Percentiles rank a stretch among this genome's conserved stretches.
phyloP scores from a whole-genome alignment of 92 coral and sea anemone genomes.

The Montipora capitata region DNA sequence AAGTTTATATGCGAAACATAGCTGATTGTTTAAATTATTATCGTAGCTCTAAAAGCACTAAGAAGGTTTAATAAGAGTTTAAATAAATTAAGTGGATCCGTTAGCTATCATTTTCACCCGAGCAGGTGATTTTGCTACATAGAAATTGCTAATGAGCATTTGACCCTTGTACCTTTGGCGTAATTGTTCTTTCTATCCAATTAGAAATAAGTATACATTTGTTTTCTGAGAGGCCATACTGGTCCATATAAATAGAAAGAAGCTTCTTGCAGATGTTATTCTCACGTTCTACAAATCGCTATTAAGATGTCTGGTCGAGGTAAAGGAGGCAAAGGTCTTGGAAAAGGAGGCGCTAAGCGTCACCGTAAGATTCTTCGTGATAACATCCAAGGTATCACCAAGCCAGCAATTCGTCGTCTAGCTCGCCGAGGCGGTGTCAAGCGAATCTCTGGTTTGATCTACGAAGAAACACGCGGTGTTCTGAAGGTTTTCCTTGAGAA shows the following conservation, averaged over 20 bases:
- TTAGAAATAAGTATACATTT: neutral
- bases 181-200: too few relatives aligned
- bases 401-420: slow-evolving; percentile 92
- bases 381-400: slow-evolving; percentile 93
- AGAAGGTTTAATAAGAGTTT: too few relatives aligned
- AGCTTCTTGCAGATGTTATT: too few relatives aligned
- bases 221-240: slow-evolving; percentile 25
- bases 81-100: too few relatives aligned
- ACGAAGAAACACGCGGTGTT: slow-evolving; percentile 98
- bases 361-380: slow-evolving; percentile 97
- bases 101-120: too few relatives aligned
- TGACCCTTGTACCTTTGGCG: too few relatives aligned
- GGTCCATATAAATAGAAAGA: neutral
- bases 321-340: slow-evolving; percentile 96
- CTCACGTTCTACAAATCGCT: too few relatives aligned
- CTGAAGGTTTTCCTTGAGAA: slow-evolving; percentile 97
- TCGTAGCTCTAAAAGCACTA: too few relatives aligned
- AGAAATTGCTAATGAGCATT: too few relatives aligned
- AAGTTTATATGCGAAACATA: too few relatives aligned
- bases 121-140: too few relatives aligned
- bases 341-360: slow-evolving; percentile 99
- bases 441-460: slow-evolving; percentile 94
- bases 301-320: slow-evolving; percentile 87
- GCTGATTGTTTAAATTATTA: neutral
- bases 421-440: slow-evolving; percentile 97